Base-by-base conservation (phyloP, 2,113 vertebrate genomes). In the Oryzias javanicus region DNA sequence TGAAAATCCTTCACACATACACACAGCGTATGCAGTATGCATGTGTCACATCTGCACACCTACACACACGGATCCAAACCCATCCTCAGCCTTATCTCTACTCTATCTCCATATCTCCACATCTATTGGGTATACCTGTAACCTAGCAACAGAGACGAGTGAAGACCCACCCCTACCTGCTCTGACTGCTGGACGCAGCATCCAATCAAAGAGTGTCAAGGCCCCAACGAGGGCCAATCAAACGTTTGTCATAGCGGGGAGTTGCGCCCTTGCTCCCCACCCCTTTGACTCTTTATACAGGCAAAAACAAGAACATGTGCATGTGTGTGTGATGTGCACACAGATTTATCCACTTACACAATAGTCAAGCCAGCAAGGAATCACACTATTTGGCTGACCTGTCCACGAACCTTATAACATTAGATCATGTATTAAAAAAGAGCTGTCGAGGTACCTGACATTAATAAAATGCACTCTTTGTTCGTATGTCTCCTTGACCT, bases 101-200 rank as follows among this genome's bases (percentile, higher is more conserved):
- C 81, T 88, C 86, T 74, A 86, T 89, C 86, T 83, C 72, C 64
- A 63, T 88, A 89, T 88, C 88, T 81, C 81, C 83, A 82, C 82
- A 83, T 87, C 86, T 87, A 90, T 90, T 85, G 86, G 87, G 86
- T 89, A 88, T 86, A 91, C 90, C 91, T 90, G 90, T 92, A 92
- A 90, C 91, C 91, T 92, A 91, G 91, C 91, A 92, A 92, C 91
- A 92, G 90, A 86, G 84, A 74, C 44, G 80, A 79, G 74, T 17
- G 59, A 85, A 80, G 89, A 86, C 77, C 89, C 89, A 83, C 88
- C 89, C 82, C 85, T 85, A 88, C 84, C 89, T 90, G 86, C 88
- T 81, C 50, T 84, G 87, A 89, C 82, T 89, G 88, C 84, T 78
- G 71, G 66, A 80, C 55, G 60, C 47, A 67, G 69, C 70, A 80